Conservation (phyloP, 2,113 vertebrate genomes). For the Phyllopteryx taeniolatus region DNA sequence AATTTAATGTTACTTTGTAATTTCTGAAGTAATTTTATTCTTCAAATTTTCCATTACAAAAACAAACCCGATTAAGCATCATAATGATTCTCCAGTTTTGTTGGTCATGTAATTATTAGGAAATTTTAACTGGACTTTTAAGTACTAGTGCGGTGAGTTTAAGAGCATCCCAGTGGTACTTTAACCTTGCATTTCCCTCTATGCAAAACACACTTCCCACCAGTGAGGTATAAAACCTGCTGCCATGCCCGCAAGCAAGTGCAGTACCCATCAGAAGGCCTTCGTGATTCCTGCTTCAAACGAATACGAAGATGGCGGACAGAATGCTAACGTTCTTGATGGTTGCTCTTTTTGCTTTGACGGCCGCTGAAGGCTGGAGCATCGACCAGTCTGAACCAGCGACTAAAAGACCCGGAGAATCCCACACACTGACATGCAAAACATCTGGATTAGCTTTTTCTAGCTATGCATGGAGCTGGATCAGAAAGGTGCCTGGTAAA, state of each 20-base stretch:
- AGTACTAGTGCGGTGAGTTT: background rate
- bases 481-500: conserved; percentile 49
- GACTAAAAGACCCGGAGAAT: conserved; percentile 17
- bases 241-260: background rate
- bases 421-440: conserved; percentile 23
- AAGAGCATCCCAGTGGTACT: background rate
- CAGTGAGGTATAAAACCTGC: conserved; percentile 10
- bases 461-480: conserved; percentile 35
- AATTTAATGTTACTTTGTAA: too few relatives aligned
- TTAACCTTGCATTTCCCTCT: background rate
- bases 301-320: background rate
- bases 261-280: background rate
- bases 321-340: background rate
- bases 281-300: conserved; percentile 25
- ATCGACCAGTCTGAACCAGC: background rate
- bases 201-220: conserved; percentile 13
- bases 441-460: conserved; percentile 8
- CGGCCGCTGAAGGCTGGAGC: conserved; percentile 21
- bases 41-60: too few relatives aligned
- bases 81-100: too few relatives aligned
- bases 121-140: too few relatives aligned
- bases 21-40: too few relatives aligned
- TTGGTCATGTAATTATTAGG: too few relatives aligned
- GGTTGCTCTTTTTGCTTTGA: conserved; percentile 4
- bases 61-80: too few relatives aligned